phyloP scores from a whole-genome alignment of 1,140 invertebrate genomes.

The Dendrolimus kikuchii region DNA sequence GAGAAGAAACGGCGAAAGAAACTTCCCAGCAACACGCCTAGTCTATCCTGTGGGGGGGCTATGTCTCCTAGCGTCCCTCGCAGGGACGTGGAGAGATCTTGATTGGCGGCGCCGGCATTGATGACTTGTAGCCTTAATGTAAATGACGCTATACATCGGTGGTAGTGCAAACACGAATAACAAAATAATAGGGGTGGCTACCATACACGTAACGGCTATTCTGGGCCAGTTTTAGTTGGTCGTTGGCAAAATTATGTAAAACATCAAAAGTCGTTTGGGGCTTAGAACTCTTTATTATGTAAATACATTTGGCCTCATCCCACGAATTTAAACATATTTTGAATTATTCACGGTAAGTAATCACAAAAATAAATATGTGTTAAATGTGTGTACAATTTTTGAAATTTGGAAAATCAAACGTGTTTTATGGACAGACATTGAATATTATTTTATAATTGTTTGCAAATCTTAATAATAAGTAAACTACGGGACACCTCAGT shows the following conservation, averaged over 20 bases:
- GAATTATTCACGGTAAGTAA: constrained; percentile 33
- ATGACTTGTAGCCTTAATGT: no score
- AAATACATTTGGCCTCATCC: constrained; percentile 24
- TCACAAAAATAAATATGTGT: constrained; percentile 18
- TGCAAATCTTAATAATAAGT: not conserved
- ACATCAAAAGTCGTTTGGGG: constrained; percentile 16
- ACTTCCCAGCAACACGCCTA: no score
- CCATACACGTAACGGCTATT: no score
- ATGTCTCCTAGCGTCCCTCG: no score
- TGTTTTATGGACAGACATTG: not conserved
- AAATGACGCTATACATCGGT: no score
- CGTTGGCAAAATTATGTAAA: constrained; percentile 22
- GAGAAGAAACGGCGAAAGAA: no score
- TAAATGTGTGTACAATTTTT: constrained; percentile 17
- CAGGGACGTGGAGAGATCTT: no score
- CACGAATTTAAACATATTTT: constrained; percentile 30
- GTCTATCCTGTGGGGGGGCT: no score
- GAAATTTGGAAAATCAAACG: constrained; percentile 6
- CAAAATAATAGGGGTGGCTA: no score
- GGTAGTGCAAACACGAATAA: no score
- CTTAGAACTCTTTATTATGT: constrained; percentile 33
- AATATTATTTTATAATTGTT: not conserved
- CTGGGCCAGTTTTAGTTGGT: not conserved
- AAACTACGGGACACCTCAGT: no score
- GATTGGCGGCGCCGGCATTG: no score